phyloP scores from a whole-genome alignment of 2,888 invertebrate species.

The Trissolcus brochymenae region DNA sequence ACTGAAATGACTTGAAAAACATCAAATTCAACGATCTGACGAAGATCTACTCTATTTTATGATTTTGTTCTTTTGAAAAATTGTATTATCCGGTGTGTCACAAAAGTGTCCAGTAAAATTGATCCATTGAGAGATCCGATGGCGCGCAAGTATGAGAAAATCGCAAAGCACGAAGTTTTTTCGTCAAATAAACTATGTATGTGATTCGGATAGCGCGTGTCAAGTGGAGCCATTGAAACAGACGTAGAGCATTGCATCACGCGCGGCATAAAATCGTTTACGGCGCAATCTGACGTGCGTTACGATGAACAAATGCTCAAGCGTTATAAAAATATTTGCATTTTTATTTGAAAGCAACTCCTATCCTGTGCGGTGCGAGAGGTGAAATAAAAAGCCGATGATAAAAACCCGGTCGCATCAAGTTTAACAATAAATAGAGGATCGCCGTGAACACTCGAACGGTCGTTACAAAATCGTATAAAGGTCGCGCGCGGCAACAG shows the following conservation, averaged over 20 bases:
- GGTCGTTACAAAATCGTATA: conserved; percentile 28
- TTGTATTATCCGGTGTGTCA: no score
- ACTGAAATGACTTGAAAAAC: no score
- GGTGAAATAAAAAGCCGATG: not conserved
- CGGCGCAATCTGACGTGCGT: conserved; percentile 37
- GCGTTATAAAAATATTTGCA: conserved; percentile 36
- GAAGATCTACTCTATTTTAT: no score
- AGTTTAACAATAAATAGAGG: no score
- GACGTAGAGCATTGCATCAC: not conserved
- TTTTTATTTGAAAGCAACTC: conserved; percentile 9
- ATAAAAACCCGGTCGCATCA: conserved; percentile 19
- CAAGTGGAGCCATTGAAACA: conserved; percentile 5
- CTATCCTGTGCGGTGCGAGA: not conserved
- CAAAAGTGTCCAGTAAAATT: no score
- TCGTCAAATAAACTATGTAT: no score
- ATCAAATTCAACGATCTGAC: no score
- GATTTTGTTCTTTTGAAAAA: no score
- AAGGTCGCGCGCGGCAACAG: conserved; percentile 19
- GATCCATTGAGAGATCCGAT: no score
- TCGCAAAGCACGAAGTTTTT: not conserved
- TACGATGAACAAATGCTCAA: conserved; percentile 25
- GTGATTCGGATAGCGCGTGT: not conserved
- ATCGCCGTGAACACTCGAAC: not conserved
- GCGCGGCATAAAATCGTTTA: conserved; percentile 23
- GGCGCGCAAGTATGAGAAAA: no score